Base-by-base conservation (phyloP, 2,888 invertebrate species). In the Leistus spinibarbis region DNA sequence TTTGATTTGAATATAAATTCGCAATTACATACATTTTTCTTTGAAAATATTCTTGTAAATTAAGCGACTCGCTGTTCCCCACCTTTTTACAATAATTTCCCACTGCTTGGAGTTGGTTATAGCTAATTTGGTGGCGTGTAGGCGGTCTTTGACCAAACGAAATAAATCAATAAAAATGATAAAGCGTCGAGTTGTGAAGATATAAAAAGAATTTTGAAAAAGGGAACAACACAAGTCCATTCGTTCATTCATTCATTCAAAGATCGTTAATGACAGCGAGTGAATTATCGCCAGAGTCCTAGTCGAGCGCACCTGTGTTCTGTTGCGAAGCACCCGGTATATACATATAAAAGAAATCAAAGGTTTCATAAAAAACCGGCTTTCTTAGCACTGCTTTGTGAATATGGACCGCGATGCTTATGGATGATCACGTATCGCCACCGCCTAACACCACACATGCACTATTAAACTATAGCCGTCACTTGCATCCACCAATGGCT, bases 101-200 rank as follows among this genome's bases (percentile, higher is more conserved):
- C n/a, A n/a, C n/a, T n/a, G n/a, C n/a, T n/a, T n/a, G n/a, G n/a
- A n/a, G n/a, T n/a, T n/a, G n/a, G n/a, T n/a, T n/a, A n/a, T n/a
- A n/a, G n/a, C n/a, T 3, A 40, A 40, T 5, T 40, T 40, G 7
- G 7, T 10, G 13, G 1, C 7, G 7, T 7, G 40, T 40, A 40
- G 40, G 40, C 40, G 40, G 40, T 13, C 13, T 40, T 7, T 4
- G 7, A 1, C 13, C 40, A 40, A 40, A 40, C 13, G 40, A 71
- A 73, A 73, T 73, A 73, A 73, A 73, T 73, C 73, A 73, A 73
- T 73, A 67, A 56, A 66, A 67, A 73, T 73, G 67, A 73, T 73
- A 73, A 40, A 17, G 73, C 67, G 73, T 60, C 57, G 73, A 73
- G 67, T 67, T 73, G 73, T 73, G 73, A 73, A 73, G 67, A 73